Evolutionary conservation across 2,797 vertebrate genomes (phyloP).

Genomic region (Erithacus rubecula): DNA sequence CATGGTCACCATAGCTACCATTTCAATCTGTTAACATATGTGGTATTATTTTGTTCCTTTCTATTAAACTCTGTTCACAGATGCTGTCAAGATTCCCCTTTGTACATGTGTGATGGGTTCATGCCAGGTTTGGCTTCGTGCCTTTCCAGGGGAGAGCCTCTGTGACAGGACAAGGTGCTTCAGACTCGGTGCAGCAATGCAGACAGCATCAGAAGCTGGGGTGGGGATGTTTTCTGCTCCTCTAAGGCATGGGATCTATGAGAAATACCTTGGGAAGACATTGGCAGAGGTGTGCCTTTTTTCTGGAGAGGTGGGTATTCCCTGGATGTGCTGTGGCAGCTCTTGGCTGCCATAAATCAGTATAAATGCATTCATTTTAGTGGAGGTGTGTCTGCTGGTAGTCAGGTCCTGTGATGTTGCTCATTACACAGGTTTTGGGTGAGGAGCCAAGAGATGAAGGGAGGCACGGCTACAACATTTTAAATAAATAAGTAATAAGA

Average conservation of each 20-base stretch:
- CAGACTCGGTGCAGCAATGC: background rate
- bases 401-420: conserved; percentile 1
- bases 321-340: background rate
- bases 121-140: conserved; percentile 1
- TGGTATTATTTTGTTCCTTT: conserved; percentile 67
- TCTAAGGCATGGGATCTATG: background rate
- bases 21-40: conserved; percentile 69
- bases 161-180: background rate
- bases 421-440: conserved; percentile 1
- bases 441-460: conserved; percentile 26
- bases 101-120: background rate
- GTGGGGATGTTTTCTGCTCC: background rate
- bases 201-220: background rate
- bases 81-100: conserved; percentile 64
- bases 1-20: conserved; percentile 72
- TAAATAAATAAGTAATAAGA: conserved; percentile 44
- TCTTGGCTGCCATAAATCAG: background rate
- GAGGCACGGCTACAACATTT: background rate
- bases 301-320: background rate
- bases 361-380: background rate
- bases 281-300: background rate
- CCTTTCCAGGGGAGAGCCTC: background rate
- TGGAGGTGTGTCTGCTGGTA: background rate
- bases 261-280: background rate
- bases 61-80: conserved; percentile 63